Evolutionary conservation across 2,113 vertebrate genomes (phyloP), one percentile per base, ranked within the genome.

Genomic region (Periophthalmodon schlosseri): DNA sequence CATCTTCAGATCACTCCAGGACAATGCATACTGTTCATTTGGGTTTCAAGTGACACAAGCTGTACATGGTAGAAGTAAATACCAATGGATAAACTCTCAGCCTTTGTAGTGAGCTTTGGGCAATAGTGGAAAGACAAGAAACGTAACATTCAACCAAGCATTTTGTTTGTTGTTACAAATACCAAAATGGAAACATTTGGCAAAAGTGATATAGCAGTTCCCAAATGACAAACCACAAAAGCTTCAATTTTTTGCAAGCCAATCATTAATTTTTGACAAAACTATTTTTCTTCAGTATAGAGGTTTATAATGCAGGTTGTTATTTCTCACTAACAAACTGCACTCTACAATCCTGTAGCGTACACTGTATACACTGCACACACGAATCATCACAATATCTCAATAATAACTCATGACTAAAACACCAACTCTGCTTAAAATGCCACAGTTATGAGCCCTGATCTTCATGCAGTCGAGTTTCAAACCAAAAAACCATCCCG

Each of bases 381-480:
- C 34, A 0, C 2, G 10, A 20, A 7, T 65, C 20, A 47, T 47
- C 21, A 49, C 21, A 21, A 18, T 21, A 28, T 46, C 46, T 67
- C 21, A 46, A 16, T 21, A 49, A 24, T 49, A 49, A 15, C 16
- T 72, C 39, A 46, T 21, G 13, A 47, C 60, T 58, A 39, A 44
- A 61, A 44, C 56, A 39, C 36, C 49, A 60, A 80, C 58, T 50
- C 74, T 63, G 34, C 20, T 73, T 21, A 73, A 79, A 81, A 75
- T 68, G 76, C 49, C 33, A 90, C 74, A 77, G 64, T 73, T 69
- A 90, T 83, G 88, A 86, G 64, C 47, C 76, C 84, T 87, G 76
- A 81, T 82, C 78, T 74, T 61, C 87, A 91, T 88, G 90, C 89
- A 90, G 76, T 88, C 82, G 75, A 69, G 74, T 67, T 77, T 68